Base-by-base conservation (phyloP, 1,140 invertebrate species). In the Tetramorium simillimum region DNA sequence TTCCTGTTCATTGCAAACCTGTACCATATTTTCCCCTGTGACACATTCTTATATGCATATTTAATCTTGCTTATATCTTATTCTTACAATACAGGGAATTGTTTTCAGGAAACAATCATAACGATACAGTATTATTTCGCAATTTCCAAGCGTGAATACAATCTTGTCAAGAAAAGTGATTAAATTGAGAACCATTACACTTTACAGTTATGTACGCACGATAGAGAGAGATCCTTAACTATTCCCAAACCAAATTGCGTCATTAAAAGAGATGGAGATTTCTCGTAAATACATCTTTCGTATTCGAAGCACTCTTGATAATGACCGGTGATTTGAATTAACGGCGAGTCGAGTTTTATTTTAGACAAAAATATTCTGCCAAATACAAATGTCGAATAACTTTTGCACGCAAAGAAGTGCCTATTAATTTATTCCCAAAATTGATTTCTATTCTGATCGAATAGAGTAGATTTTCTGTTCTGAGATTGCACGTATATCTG, bases 271-370 rank as follows among this genome's bases (percentile, higher is more conserved):
- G 56, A 37, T 62, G 18, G 18, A 37, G 14, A 84, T 75, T 72
- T 75, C 70, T 46, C 40, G 69, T 60, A 75, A 33, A 63, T 75
- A 75, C 63, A 62, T 75, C 24, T 9, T 1, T 49, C 33, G 33
- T 51, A 69, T 51, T 80, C 24, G 21, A 69, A 21, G 63, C 37
- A 81, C 21, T 81, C 21, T 40, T 14, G 21, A 81, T 84, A 62
- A 62, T 49, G 43, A 84, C 75, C 69, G 43, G 56, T 18, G 49
- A 70, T 69, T 84, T 63, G 56, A 84, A 84, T 84, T 75, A 62
- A 75, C 43, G 24, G 40, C 43, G 33, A 84, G 33, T 60, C 14
- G 7, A 10, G 7, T 49, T 75, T 28, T 75, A 84, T 73, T 72
- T 84, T 18, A 46, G 46, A 40, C 53, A 1, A 18, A 21, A 18